Evolutionary conservation across 1,140 invertebrate species (phyloP).

Genomic region (Eubasilissa regina): DNA sequence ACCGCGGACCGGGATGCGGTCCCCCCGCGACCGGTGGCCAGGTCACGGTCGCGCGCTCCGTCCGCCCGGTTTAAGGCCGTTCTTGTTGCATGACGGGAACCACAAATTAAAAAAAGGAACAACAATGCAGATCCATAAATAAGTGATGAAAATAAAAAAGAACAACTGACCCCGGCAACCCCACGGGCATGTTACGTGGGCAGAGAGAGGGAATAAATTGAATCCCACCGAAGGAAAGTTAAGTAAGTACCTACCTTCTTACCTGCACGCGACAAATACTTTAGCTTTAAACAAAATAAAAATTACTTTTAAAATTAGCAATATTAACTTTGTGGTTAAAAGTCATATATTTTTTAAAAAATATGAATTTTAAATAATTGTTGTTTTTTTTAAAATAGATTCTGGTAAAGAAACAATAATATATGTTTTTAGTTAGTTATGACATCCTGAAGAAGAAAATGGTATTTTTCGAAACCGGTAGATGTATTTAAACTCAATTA

Average conservation of each 20-base stretch:
- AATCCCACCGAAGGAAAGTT: neutral
- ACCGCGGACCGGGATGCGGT: too few species aligned
- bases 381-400: too few species aligned
- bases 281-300: too few species aligned
- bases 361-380: too few species aligned
- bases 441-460: too few species aligned
- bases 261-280: neutral
- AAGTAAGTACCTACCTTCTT: neutral
- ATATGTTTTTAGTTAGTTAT: too few species aligned
- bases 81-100: conserved; percentile 2
- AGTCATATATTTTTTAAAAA: too few species aligned
- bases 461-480: too few species aligned
- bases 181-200: conserved; percentile 11
- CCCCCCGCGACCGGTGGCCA: neutral
- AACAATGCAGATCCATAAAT: conserved; percentile 12
- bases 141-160: neutral
- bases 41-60: neutral
- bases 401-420: too few species aligned
- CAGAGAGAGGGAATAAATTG: neutral
- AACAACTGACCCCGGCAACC: conserved; percentile 20
- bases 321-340: too few species aligned
- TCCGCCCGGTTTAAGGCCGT: neutral
- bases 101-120: conserved; percentile 9
- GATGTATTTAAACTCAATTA: too few species aligned
- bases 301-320: too few species aligned